These are phyloP conservation scores for Sinella curviseta DNA, from an alignment of 1,140 invertebrate genomes.

Conservation along the genomic window DNA sequence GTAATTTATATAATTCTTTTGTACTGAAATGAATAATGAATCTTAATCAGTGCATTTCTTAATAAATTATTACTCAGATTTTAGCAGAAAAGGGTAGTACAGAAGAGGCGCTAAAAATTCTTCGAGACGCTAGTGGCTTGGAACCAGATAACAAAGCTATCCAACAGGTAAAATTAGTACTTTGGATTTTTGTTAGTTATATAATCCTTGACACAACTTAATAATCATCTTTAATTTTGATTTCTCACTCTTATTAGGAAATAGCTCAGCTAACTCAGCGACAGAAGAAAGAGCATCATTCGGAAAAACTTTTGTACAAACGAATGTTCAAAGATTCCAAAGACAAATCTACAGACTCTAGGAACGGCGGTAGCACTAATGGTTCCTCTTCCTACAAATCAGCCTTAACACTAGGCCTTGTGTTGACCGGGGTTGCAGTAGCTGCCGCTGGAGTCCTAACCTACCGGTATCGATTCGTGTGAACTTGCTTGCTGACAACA, in stretches of 20 bases:
- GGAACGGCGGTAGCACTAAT: constrained; percentile 4
- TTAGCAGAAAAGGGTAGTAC: constrained; percentile 64
- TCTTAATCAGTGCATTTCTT: neutral
- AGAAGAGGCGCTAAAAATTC: constrained; percentile 61
- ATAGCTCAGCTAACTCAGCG: constrained; percentile 62
- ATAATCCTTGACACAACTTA: constrained; percentile 29
- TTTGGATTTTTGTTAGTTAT: constrained; percentile 4
- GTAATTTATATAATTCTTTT: constrained; percentile 31
- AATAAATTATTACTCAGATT: constrained; percentile 57
- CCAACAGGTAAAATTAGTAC: constrained; percentile 47
- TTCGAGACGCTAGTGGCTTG: constrained; percentile 63
- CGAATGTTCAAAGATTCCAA: constrained; percentile 63
- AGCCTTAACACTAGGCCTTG: constrained; percentile 42
- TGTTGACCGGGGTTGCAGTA: constrained; percentile 48
- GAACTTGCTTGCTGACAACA: constrained; percentile 28
- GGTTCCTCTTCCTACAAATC: neutral
- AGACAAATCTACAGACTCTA: neutral
- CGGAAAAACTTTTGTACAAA: constrained; percentile 66
- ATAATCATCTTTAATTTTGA: constrained; percentile 21
- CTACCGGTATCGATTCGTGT: constrained; percentile 44
- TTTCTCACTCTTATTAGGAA: constrained; percentile 56
- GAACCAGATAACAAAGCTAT: constrained; percentile 63
- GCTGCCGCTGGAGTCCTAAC: constrained; percentile 48
- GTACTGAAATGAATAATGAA: neutral
- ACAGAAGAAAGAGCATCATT: constrained; percentile 59